Evolutionary conservation across 2,113 vertebrate genomes (phyloP).

Genomic region (Anolis sagrei): DNA sequence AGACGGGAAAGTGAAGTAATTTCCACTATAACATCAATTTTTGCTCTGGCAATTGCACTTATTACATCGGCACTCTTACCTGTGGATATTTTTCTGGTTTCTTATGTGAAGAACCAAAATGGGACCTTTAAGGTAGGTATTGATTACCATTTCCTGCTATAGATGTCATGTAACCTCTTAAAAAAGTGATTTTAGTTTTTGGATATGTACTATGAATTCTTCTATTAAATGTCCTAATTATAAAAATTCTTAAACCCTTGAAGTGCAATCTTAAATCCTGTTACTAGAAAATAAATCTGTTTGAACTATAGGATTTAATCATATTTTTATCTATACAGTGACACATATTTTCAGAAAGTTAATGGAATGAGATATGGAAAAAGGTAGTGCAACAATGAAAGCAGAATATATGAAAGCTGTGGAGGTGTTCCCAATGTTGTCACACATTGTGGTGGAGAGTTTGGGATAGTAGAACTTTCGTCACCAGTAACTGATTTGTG

Average conservation of each 20-base stretch:
- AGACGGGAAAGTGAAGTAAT: constrained; percentile 94
- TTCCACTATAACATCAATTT: constrained; percentile 96
- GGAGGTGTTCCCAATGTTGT: too few species aligned
- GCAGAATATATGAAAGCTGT: too few species aligned
- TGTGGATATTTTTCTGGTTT: constrained; percentile 98
- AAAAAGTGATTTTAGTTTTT: background rate
- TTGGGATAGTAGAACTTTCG: too few species aligned
- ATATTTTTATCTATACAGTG: too few species aligned
- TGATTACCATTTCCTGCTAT: background rate
- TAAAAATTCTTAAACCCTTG: background rate
- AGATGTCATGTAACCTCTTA: background rate
- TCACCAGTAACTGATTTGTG: too few species aligned
- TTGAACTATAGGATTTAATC: too few species aligned
- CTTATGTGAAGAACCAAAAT: constrained; percentile 95
- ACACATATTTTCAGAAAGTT: too few species aligned
- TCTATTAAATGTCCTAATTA: background rate
- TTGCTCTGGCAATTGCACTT: constrained; percentile 92
- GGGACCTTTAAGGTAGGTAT: constrained; percentile 94
- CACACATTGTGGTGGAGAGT: too few species aligned
- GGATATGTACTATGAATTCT: too few species aligned
- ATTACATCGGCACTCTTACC: constrained; percentile 95
- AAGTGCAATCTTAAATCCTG: background rate
- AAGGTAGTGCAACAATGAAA: too few species aligned
- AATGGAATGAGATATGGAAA: too few species aligned
- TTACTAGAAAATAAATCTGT: background rate